Base-by-base conservation (phyloP, 2,113 vertebrate species). In the Hassar affinis region DNA sequence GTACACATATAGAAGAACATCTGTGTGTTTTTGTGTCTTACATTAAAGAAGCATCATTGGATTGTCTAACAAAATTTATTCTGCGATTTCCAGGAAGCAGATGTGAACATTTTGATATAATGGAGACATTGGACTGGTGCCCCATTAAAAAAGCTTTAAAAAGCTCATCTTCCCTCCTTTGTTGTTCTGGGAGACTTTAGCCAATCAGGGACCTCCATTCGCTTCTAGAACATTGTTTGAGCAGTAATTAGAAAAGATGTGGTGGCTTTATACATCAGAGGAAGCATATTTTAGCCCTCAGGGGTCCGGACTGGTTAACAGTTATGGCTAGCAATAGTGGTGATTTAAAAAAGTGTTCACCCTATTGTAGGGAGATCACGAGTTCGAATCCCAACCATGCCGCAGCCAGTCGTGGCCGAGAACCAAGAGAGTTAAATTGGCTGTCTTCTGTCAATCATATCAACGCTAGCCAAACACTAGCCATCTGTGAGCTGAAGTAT, bases 1-100 rank as follows among this genome's bases (percentile, higher is more conserved):
- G 6, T 45, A 49, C 47, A 72, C 42, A 14, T 45, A 61, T 69
- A 62, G 77, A 80, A 15, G 69, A 54, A 79, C 61, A 68, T 51
- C 49, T 54, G 74, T 54, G 69, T 45, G 68, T 12, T 25, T 71
- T 20, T n/a, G 66, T 71, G 72, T 52, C 18, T 51, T 33, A 52
- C 49, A 52, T 52, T 20, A 9, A 52, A 52, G 49, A 52, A 18
- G 72, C 49, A 20, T 76, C 30, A 11, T 6, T 22, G 8, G n/a
- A 8, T 69, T 74, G n/a, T 51, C 17, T 10, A 47, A 2, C 38
- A 47, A 47, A 47, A 51, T 49, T 9, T n/a, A 14, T 47, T 49
- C 42, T n/a, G 4, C 45, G 30, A 52, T 75, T 75, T 52, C 30
- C 30, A 22, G 3, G 4, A 4, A 54, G 49, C 49, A 54, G 72